These are phyloP conservation scores for Potorous gilbertii DNA, from an alignment of 2,797 vertebrate species.

Conservation along the genomic window DNA sequence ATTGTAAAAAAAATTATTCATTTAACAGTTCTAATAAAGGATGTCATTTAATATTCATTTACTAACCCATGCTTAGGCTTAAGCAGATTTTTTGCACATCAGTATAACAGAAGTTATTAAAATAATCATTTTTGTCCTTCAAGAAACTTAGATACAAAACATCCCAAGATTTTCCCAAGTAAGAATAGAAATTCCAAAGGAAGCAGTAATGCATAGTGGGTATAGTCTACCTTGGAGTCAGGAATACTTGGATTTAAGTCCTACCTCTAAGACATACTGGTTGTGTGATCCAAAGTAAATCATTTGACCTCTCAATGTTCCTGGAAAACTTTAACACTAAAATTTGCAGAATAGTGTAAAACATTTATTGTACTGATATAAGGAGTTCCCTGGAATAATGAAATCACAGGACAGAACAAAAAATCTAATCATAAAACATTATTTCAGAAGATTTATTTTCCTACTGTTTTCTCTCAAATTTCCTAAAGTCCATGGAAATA, in stretches of 20 bases:
- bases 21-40: neutral
- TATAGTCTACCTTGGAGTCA: neutral
- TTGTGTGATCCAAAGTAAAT: neutral
- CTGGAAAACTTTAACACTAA: neutral
- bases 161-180: neutral
- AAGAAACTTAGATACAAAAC: neutral
- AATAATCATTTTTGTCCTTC: neutral
- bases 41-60: neutral
- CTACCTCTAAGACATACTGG: neutral
- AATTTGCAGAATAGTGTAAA: neutral
- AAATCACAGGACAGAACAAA: neutral
- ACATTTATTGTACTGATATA: neutral
- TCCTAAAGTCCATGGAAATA: constrained; percentile 63
- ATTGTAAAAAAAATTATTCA: neutral
- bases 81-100: neutral
- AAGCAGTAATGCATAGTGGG: neutral
- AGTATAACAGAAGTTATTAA: neutral
- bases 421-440: constrained; percentile 2
- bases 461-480: constrained; percentile 58
- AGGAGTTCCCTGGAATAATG: neutral
- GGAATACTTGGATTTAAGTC: neutral
- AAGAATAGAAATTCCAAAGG: neutral
- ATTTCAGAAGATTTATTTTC: constrained; percentile 37
- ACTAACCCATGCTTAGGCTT: neutral
- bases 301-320: neutral